Evolutionary conservation across 1,140 invertebrate species (phyloP).

Genomic region (Philopotamus ludificatus): DNA sequence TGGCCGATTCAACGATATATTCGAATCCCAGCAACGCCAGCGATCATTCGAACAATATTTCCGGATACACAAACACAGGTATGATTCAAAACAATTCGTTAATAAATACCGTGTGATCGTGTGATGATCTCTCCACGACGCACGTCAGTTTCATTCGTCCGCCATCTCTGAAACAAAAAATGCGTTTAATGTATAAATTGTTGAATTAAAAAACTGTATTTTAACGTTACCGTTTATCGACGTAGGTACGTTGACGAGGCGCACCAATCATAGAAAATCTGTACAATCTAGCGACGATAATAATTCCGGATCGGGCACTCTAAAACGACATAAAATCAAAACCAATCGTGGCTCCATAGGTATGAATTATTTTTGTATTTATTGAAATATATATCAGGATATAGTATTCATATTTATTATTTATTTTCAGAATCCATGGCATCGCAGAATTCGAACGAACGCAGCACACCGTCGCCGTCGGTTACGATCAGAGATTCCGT

Average conservation of each 20-base stretch:
- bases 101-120: background rate
- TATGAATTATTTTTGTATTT: slow-evolving; percentile 26
- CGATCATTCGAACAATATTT: slow-evolving; percentile 26
- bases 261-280: slow-evolving; percentile 57
- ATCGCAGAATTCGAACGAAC: slow-evolving; percentile 27
- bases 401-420: slow-evolving; percentile 5
- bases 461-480: slow-evolving; percentile 25
- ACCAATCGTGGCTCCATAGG: slow-evolving; percentile 45
- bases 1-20: slow-evolving; percentile 58
- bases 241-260: slow-evolving; percentile 48
- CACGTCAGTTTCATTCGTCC: background rate
- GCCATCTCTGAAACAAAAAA: background rate
- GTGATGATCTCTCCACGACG: background rate
- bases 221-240: slow-evolving; percentile 35
- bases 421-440: slow-evolving; percentile 42
- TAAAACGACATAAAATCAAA: slow-evolving; percentile 56
- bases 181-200: background rate
- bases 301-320: slow-evolving; percentile 62
- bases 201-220: background rate
- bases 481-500: slow-evolving; percentile 22
- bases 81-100: background rate
- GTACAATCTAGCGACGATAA: slow-evolving; percentile 55
- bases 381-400: slow-evolving; percentile 8
- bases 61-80: slow-evolving; percentile 39
- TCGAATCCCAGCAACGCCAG: slow-evolving; percentile 25